phyloP scores from a whole-genome alignment of 2,888 invertebrate species.

The Liodrosophila aerea region DNA sequence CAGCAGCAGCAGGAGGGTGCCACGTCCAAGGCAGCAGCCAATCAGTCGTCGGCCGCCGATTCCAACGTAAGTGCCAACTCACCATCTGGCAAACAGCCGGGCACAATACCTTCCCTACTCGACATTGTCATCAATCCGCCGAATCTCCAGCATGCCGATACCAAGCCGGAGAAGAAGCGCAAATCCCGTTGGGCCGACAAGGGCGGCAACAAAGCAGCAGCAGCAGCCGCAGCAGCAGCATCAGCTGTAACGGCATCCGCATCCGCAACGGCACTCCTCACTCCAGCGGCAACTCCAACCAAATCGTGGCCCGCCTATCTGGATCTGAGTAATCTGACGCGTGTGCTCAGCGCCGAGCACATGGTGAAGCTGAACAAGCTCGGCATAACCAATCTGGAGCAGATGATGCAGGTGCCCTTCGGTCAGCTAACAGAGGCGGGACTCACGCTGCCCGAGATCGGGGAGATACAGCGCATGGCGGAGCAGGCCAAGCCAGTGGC shows the following conservation, averaged over 20 bases:
- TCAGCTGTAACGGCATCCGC: neutral
- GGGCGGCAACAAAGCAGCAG: conserved; percentile 14
- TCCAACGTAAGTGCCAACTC: neutral
- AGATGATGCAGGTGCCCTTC: conserved; percentile 85
- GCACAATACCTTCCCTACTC: conserved; percentile 79
- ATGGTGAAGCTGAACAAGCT: conserved; percentile 85
- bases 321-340: conserved; percentile 85
- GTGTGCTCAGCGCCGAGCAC: conserved; percentile 84
- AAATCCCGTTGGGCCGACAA: conserved; percentile 81
- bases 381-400: conserved; percentile 86
- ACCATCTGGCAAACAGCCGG: neutral
- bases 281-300: neutral
- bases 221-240: conserved; percentile 1
- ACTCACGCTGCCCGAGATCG: conserved; percentile 85
- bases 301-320: conserved; percentile 82
- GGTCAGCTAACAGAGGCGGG: conserved; percentile 85
- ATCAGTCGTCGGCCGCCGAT: neutral
- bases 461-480: conserved; percentile 86
- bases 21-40: neutral
- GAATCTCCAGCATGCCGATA: conserved; percentile 22
- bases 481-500: conserved; percentile 50
- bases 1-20: neutral
- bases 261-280: conserved; percentile 1
- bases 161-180: conserved; percentile 75
- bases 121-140: conserved; percentile 81